These are phyloP conservation scores for Cerceris ruficornis DNA, from an alignment of 2,888 invertebrate genomes.

Conservation along the genomic window DNA sequence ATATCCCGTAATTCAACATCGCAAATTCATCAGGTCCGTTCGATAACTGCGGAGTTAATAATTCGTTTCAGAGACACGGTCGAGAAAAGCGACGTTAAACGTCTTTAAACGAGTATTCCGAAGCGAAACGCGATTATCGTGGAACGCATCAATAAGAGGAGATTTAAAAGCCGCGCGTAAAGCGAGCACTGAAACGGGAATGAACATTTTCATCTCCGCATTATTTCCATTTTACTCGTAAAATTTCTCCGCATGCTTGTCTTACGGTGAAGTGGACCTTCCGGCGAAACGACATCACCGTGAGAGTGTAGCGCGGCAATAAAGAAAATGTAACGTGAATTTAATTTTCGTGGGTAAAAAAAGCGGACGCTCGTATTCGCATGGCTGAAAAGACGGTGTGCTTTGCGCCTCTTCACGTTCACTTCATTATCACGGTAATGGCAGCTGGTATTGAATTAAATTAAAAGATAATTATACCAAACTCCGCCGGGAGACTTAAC, in stretches of 20 bases:
- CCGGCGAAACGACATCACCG: constrained; percentile 9
- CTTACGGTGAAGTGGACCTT: constrained; percentile 31
- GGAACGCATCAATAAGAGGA: background rate
- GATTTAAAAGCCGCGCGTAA: constrained; percentile 20
- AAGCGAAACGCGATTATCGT: constrained; percentile 8
- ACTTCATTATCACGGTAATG: constrained; percentile 40
- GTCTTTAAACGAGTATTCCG: background rate
- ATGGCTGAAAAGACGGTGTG: constrained; percentile 7
- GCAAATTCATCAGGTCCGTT: no score
- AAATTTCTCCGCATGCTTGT: constrained; percentile 11
- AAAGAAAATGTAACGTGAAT: constrained; percentile 45
- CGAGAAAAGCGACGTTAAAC: constrained; percentile 1
- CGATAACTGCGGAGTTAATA: no score
- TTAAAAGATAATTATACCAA: constrained; percentile 68
- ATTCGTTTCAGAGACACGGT: background rate
- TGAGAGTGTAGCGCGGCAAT: constrained; percentile 17
- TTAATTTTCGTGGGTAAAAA: constrained; percentile 28
- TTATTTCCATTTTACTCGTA: constrained; percentile 33
- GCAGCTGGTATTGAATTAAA: constrained; percentile 66
- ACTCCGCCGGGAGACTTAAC: constrained; percentile 59
- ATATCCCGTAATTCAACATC: no score
- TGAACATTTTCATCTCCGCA: constrained; percentile 39
- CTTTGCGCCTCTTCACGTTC: constrained; percentile 4
- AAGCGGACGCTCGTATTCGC: constrained; percentile 23
- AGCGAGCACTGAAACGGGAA: constrained; percentile 23